Evolutionary conservation across 2,888 invertebrate genomes (phyloP).

Genomic region (Pachycephus smyrnensis): DNA sequence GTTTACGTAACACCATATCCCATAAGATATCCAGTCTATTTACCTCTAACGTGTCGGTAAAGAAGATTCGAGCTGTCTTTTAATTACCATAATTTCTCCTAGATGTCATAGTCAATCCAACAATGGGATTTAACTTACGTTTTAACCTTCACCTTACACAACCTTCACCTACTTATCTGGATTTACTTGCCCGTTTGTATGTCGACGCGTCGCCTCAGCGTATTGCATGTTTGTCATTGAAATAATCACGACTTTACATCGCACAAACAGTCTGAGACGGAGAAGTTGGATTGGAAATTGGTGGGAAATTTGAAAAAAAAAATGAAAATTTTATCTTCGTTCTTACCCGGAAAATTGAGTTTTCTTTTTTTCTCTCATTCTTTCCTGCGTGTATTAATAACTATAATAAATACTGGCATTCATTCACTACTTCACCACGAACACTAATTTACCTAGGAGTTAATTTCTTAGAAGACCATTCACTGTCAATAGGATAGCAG

Average conservation of each 20-base stretch:
- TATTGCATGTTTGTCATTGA: background rate
- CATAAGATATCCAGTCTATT: background rate
- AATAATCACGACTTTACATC: background rate
- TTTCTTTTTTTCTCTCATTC: background rate
- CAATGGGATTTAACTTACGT: background rate
- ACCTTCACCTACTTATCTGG: background rate
- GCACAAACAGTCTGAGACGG: background rate
- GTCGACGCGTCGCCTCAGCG: background rate
- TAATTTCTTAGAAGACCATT: constrained; percentile 1
- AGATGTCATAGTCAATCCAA: background rate
- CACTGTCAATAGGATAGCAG: background rate
- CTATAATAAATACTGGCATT: background rate
- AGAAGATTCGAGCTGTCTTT: background rate
- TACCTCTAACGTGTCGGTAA: background rate
- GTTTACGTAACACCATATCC: background rate
- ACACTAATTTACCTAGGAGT: background rate
- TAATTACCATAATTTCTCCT: background rate
- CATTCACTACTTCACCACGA: background rate
- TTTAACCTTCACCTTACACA: background rate
- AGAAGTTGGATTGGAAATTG: too few relatives aligned
- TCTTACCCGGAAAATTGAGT: background rate
- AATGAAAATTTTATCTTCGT: background rate
- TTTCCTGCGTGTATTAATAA: background rate
- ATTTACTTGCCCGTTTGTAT: background rate
- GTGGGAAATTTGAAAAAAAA: too few relatives aligned